Conservation (phyloP, 1,140 invertebrate genomes). For the Lucilia sericata region DNA sequence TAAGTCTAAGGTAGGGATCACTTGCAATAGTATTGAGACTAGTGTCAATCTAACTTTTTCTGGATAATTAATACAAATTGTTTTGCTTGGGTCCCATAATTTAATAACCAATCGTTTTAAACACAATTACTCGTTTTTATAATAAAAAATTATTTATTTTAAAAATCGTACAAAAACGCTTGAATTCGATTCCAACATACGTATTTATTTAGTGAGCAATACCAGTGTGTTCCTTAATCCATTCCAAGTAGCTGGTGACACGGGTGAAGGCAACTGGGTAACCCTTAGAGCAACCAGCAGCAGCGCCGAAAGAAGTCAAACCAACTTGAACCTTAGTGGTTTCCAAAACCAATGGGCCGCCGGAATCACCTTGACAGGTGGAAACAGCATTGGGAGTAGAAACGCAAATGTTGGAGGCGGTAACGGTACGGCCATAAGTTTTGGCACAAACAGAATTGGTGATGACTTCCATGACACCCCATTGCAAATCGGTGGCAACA, state of each 20-base stretch:
- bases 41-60: too few relatives aligned
- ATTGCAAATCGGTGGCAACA: constrained; percentile 48
- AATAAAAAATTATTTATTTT: too few relatives aligned
- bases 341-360: constrained; percentile 68
- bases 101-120: too few relatives aligned
- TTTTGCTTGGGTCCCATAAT: too few relatives aligned
- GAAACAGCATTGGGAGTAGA: constrained; percentile 54
- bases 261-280: constrained; percentile 71
- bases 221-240: constrained; percentile 68
- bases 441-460: constrained; percentile 46
- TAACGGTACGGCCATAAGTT: constrained; percentile 48
- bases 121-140: too few relatives aligned
- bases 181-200: too few relatives aligned
- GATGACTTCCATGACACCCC: constrained; percentile 45
- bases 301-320: constrained; percentile 71
- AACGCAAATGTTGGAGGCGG: constrained; percentile 57
- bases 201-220: too few relatives aligned
- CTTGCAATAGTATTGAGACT: too few relatives aligned
- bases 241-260: constrained; percentile 70
- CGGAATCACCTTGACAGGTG: constrained; percentile 69
- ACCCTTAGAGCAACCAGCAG: constrained; percentile 69
- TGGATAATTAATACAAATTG: too few relatives aligned
- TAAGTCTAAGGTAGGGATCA: too few relatives aligned
- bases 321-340: constrained; percentile 65
- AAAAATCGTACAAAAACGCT: too few relatives aligned